Base-by-base conservation (phyloP, 2,113 vertebrate species). In the Hymenochirus boettgeri region DNA sequence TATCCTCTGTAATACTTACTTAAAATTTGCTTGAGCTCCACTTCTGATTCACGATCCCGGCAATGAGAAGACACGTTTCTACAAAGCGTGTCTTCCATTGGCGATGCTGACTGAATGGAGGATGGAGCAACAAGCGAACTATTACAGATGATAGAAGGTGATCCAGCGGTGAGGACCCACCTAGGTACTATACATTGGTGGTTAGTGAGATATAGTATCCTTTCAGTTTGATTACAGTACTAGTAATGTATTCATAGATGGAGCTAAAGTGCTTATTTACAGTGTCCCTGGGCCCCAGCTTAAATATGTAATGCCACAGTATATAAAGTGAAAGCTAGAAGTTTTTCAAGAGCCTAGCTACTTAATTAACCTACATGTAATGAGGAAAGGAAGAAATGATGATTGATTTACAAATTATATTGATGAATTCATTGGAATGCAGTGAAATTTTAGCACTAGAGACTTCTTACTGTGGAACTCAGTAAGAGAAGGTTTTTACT, bases 341-440 rank as follows among this genome's bases (percentile, higher is more conserved):
- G 64, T n/a, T 35, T 51, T 51, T 50, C 47, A 42, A 52, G 56
- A 42, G 33, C 33, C 23, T 59, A 27, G 29, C 33, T 59, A 33
- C 47, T 58, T 67, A 51, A 59, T 67, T 67, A 52, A 52, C 64
- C 42, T 15, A 26, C 56, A 52, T 59, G 46, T 53, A 67, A 59
- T 52, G 8, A 37, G 33, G 33, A 42, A 67, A 59, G 39, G 52
- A 51, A 67, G n/a, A 67, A 52, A 59, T 67, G 64, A 52, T 58
- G 59, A n/a, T n/a, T 52, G 55, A 67, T 67, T 66, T 67, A 47
- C 59, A 67, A 67, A 67, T 67, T 59, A 21, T 53, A 67, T 67
- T 67, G 64, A 67, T 67, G 56, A 67, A 59, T 67, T 67, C 64
- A 59, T 67, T 52, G 18, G 64, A 52, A 59, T 59, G 56, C 33